Conservation (phyloP, 2,888 invertebrate species). For the Hydrotaea cyrtoneurina region DNA sequence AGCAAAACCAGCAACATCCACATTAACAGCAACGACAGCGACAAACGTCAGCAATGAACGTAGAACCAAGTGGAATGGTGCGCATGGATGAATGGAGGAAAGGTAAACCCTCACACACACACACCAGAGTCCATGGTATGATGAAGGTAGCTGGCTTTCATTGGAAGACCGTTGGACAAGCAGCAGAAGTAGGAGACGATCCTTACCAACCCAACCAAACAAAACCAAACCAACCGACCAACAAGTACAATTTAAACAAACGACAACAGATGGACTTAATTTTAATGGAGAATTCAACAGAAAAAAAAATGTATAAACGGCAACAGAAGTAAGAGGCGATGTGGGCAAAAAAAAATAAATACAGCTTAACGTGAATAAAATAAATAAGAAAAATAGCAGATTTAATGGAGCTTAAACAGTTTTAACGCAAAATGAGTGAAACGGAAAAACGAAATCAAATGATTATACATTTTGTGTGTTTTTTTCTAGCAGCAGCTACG, state of each 20-base stretch:
- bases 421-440: conserved; percentile 8
- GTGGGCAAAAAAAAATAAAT: neutral
- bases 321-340: neutral
- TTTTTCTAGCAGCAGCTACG: neutral
- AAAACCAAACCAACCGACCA: conserved; percentile 11
- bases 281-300: conserved; percentile 48
- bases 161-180: neutral
- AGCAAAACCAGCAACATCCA: neutral
- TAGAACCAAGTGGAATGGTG: neutral
- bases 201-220: no score
- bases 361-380: conserved; percentile 6
- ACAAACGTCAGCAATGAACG: conserved; percentile 42
- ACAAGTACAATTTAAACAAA: conserved; percentile 32
- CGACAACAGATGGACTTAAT: conserved; percentile 50
- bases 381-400: conserved; percentile 7
- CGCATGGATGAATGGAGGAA: conserved; percentile 10
- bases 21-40: conserved; percentile 26
- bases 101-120: conserved; percentile 19
- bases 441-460: neutral
- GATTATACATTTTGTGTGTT: neutral
- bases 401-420: conserved; percentile 46
- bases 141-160: neutral
- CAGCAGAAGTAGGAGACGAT: neutral
- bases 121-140: neutral
- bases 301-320: neutral